Conservation (phyloP, 2,113 vertebrate genomes). For the Brachypodius melanocephalos region DNA sequence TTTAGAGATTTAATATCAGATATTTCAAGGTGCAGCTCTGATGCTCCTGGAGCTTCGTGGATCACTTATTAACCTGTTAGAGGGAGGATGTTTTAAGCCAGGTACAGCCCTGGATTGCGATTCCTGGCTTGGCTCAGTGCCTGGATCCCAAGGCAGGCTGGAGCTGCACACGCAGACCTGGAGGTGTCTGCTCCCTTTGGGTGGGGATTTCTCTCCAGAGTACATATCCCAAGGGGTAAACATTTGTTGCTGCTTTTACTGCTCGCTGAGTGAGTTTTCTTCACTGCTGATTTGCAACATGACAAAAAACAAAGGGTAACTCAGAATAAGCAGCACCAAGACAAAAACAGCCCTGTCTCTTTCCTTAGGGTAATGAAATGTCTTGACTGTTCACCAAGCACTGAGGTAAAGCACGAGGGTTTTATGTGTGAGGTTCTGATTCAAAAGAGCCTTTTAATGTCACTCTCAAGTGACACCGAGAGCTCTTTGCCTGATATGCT, state of each 20-base stretch:
- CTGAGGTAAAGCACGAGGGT: not conserved
- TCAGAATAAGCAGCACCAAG: not conserved
- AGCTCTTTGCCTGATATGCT: not conserved
- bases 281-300: slow-evolving; percentile 31
- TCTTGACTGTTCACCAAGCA: not conserved
- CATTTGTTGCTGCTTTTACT: slow-evolving; percentile 53
- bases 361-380: slow-evolving; percentile 8
- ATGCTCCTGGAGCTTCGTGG: not conserved
- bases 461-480: not conserved
- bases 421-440: not conserved
- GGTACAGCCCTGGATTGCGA: not conserved
- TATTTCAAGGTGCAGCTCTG: not conserved
- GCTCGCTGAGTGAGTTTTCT: slow-evolving; percentile 49
- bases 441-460: not conserved
- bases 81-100: not conserved
- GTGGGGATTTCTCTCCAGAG: slow-evolving; percentile 42
- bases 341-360: slow-evolving; percentile 35
- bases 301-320: slow-evolving; percentile 37
- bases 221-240: slow-evolving; percentile 61
- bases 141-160: not conserved
- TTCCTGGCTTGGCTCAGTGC: slow-evolving; percentile 2
- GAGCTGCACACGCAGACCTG: not conserved
- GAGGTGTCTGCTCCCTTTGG: slow-evolving; percentile 29
- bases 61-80: slow-evolving; percentile 30
- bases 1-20: slow-evolving; percentile 53